Evolutionary conservation across 2,888 invertebrate genomes (phyloP).

Genomic region (Prenolepis imparis): DNA sequence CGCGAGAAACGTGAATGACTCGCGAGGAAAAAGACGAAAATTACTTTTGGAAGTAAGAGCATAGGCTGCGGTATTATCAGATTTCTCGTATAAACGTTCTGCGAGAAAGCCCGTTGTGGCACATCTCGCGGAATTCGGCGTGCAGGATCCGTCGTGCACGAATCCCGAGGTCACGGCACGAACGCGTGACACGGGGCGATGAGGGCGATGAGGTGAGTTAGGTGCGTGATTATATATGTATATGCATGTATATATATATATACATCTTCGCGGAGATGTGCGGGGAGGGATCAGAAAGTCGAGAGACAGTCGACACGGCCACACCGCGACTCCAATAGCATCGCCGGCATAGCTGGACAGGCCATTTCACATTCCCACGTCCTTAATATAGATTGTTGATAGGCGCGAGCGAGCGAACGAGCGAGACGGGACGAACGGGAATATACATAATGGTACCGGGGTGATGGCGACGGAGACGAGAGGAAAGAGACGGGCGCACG

Average conservation of each 20-base stretch:
- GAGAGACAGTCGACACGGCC: slow-evolving; percentile 60
- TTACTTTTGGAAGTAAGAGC: slow-evolving; percentile 42
- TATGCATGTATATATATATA: no score
- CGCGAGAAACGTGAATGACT: slow-evolving; percentile 22
- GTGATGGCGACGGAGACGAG: slow-evolving; percentile 26
- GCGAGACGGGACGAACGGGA: slow-evolving; percentile 59
- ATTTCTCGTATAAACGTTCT: slow-evolving; percentile 46
- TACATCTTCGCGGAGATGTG: not conserved
- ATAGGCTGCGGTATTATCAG: slow-evolving; percentile 13
- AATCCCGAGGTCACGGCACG: slow-evolving; percentile 60
- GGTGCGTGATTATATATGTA: slow-evolving; percentile 12
- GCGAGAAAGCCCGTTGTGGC: slow-evolving; percentile 46
- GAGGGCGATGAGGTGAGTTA: slow-evolving; percentile 32
- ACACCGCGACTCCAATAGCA: slow-evolving; percentile 64
- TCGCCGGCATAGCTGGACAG: slow-evolving; percentile 71
- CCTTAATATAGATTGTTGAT: slow-evolving; percentile 84
- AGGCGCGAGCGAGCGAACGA: slow-evolving; percentile 73
- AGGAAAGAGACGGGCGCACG: slow-evolving; percentile 29
- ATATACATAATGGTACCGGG: slow-evolving; percentile 51
- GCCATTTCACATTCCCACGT: slow-evolving; percentile 84
- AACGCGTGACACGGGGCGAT: slow-evolving; percentile 54
- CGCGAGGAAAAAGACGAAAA: slow-evolving; percentile 46
- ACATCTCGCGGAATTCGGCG: slow-evolving; percentile 50
- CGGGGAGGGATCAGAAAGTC: slow-evolving; percentile 21
- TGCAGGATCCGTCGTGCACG: slow-evolving; percentile 54